Base-by-base conservation (phyloP, 2,888 invertebrate genomes). In the Carpatolechia fugitivella region DNA sequence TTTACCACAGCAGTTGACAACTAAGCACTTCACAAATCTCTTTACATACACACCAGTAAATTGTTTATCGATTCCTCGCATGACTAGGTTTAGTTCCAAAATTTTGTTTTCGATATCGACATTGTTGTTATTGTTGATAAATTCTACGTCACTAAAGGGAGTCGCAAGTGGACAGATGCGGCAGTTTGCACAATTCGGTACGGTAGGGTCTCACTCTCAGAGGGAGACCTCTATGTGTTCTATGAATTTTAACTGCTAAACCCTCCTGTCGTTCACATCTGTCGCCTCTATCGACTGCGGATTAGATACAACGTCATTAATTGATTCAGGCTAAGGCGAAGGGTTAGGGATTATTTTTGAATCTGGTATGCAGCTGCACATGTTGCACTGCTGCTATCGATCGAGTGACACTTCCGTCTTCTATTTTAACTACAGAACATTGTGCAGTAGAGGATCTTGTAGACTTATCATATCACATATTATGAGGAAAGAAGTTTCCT, bases 131-230 rank as follows among this genome's bases (percentile, higher is more conserved):
- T 20, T 44, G 8, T 44, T n/a, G 36, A 48, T 59, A 58, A 40
- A 66, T 63, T 53, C 50, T 55, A 40, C 69, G 53, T 61, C 67
- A 59, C 66, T 67, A 65, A 60, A 52, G 56, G 48, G 48, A 52
- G 63, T 58, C 61, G 76, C 84, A 80, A 87, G 84, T 87, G 89
- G 87, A 89, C 89, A 90, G 89, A 90, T 90, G 89, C 75, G 82
- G 68, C 76, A 81, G 83, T 86, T 90, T 88, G 88, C 85, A 78
- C 86, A 88, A 88, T 85, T 75, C 72, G 71, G 78, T 79, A 80
- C 86, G 86, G 83, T n/a, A n/a, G n/a, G n/a, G n/a, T 76, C 79
- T 67, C 57, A 56, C 70, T 76, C 67, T 61, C 72, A 65, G 80
- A 83, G 88, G 83, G 85, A 79, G 78, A 75, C 69, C 76, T 8